Evolutionary conservation across 2,113 vertebrate genomes (phyloP).

Genomic region (Bufo gargarizans): DNA sequence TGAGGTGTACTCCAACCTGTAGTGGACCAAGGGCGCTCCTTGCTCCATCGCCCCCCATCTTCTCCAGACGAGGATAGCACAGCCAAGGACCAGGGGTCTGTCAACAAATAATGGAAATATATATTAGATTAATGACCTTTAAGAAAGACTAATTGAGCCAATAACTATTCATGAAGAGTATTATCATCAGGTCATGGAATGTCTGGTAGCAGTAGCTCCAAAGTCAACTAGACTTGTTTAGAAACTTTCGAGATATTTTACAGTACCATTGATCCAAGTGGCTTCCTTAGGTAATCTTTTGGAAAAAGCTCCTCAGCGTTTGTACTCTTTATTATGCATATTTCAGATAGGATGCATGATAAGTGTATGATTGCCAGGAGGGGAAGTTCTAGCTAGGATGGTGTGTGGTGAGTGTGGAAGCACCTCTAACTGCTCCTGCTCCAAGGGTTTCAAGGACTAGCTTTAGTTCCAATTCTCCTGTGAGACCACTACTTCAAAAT

Average conservation of each 20-base stretch:
- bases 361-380: too few species aligned
- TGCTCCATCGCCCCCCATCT: conserved; percentile 74
- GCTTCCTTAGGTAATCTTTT: background rate
- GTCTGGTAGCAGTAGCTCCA: background rate
- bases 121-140: background rate
- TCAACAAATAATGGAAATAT: conserved; percentile 52
- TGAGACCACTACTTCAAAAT: too few species aligned
- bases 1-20: conserved; percentile 73
- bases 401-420: too few species aligned
- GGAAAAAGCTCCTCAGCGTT: background rate
- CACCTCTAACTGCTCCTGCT: too few species aligned
- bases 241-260: background rate
- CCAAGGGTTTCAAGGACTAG: too few species aligned
- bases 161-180: background rate
- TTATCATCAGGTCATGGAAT: background rate
- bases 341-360: too few species aligned
- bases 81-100: conserved; percentile 36
- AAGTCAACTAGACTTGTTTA: background rate
- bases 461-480: too few species aligned
- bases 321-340: background rate
- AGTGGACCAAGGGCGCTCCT: conserved; percentile 70
- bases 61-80: conserved; percentile 60
- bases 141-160: background rate
- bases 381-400: too few species aligned
- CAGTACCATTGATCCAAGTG: background rate